Conservation (phyloP, 1,140 invertebrate genomes). For the Microplitis demolitor region DNA sequence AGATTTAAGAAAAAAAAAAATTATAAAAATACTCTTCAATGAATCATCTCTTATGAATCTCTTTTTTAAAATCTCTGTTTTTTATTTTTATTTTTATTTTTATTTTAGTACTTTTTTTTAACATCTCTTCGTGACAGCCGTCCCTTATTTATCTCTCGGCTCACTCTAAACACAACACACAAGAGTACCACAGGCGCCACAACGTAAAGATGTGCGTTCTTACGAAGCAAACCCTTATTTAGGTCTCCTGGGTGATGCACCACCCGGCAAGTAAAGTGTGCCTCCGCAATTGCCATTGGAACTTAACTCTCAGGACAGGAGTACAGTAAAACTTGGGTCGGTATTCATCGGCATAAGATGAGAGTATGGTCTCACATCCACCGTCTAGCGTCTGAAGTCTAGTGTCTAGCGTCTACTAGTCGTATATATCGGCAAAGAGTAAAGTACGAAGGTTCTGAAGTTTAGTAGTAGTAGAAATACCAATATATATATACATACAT, state of each 20-base stretch:
- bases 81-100: background rate
- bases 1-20: background rate
- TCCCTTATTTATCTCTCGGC: conserved; percentile 13
- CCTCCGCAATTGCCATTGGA: background rate
- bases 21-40: background rate
- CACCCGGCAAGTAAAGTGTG: conserved; percentile 6
- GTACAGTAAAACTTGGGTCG: background rate
- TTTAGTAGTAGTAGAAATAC: background rate
- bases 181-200: background rate
- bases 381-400: too few species aligned
- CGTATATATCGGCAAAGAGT: too few species aligned
- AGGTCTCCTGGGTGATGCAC: conserved; percentile 6
- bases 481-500: background rate
- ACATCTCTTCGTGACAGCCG: background rate
- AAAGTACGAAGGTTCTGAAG: too few species aligned
- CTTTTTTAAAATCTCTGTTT: background rate
- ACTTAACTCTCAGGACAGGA: background rate
- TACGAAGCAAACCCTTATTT: background rate
- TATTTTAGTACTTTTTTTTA: background rate
- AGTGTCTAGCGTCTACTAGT: too few species aligned
- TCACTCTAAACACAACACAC: background rate
- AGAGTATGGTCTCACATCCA: too few species aligned
- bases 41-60: conserved; percentile 4
- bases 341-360: too few species aligned
- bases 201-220: background rate